These are phyloP conservation scores for Rhynchotus rufescens DNA, from an alignment of 2,797 vertebrate species.

Conservation along the genomic window DNA sequence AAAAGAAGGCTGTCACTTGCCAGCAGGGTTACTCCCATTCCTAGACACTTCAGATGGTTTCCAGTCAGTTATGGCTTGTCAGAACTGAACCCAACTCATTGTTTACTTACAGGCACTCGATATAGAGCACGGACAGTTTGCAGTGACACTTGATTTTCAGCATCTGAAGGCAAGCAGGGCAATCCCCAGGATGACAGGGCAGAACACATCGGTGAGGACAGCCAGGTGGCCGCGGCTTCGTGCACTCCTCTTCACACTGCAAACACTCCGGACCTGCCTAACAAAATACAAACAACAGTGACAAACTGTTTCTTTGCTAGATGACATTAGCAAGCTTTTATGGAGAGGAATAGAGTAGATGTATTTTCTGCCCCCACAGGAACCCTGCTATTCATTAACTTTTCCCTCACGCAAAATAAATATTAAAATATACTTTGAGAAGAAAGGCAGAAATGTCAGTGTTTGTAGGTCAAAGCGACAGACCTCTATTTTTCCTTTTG, in stretches of 20 bases:
- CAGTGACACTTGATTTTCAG: conserved; percentile 91
- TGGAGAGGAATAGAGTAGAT: not conserved
- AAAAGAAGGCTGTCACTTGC: not conserved
- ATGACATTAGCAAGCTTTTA: not conserved
- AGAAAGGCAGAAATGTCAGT: not conserved
- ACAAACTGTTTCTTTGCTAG: not conserved
- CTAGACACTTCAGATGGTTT: conserved; percentile 7
- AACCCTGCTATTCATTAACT: not conserved
- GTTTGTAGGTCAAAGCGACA: not conserved
- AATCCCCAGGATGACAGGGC: conserved; percentile 86
- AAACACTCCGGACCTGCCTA: conserved; percentile 86
- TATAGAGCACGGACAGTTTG: conserved; percentile 86
- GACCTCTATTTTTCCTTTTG: not conserved
- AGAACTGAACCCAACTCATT: not conserved
- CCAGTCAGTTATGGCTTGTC: not conserved
- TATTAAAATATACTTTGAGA: not conserved
- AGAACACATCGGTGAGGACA: conserved; percentile 87
- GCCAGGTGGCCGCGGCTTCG: conserved; percentile 82
- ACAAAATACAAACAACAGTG: conserved; percentile 3
- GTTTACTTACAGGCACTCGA: conserved; percentile 86
- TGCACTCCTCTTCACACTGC: conserved; percentile 86
- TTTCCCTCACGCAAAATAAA: not conserved
- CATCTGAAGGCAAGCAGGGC: conserved; percentile 88
- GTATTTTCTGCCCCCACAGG: not conserved
- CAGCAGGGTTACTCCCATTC: not conserved